A percentile compares a stretch with the other conserved stretches of the same genome.
These are phyloP conservation scores for Mallotus villosus DNA, from an alignment of 2,797 vertebrate genomes.

Conservation along the genomic window DNA sequence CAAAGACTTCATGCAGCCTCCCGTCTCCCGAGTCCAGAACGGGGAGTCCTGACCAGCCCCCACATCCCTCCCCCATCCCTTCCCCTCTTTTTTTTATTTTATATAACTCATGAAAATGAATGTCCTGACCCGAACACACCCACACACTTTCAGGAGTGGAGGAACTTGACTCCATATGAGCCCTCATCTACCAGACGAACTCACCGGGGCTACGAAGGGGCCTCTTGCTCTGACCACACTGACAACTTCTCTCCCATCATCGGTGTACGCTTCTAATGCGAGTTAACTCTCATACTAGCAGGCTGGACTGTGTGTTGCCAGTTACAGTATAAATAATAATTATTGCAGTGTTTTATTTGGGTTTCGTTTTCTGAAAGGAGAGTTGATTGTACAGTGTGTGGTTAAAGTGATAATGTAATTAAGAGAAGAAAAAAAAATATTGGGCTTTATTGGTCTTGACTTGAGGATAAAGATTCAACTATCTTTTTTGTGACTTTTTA, in stretches of 20 bases:
- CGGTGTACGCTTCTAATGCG: slow-evolving; percentile 69
- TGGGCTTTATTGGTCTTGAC: slow-evolving; percentile 75
- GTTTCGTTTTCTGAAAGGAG: slow-evolving; percentile 70
- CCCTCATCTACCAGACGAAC: slow-evolving; percentile 26
- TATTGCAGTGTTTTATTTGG: slow-evolving; percentile 76
- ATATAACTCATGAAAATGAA: slow-evolving; percentile 69
- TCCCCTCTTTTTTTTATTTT: slow-evolving; percentile 12
- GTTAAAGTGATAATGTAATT: slow-evolving; percentile 86
- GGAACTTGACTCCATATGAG: slow-evolving; percentile 32
- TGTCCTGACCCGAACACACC: slow-evolving; percentile 64
- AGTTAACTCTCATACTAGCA: slow-evolving; percentile 69
- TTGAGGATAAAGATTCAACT: slow-evolving; percentile 58
- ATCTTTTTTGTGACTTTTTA: slow-evolving; percentile 84
- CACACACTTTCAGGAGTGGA: slow-evolving; percentile 30
- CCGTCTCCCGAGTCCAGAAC: slow-evolving; percentile 93
- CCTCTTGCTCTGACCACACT: slow-evolving; percentile 24
- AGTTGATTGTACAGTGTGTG: slow-evolving; percentile 87
- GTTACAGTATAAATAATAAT: slow-evolving; percentile 64
- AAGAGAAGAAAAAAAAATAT: slow-evolving; percentile 71
- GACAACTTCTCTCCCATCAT: slow-evolving; percentile 35
- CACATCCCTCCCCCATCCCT: too few species aligned
- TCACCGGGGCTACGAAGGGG: slow-evolving; percentile 41
- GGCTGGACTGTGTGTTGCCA: slow-evolving; percentile 75
- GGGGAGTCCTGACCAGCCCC: slow-evolving; percentile 89
- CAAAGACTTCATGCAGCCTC: slow-evolving; percentile 99